Base-by-base conservation (phyloP, 2,797 vertebrate species). In the Enteromius argenteus region DNA sequence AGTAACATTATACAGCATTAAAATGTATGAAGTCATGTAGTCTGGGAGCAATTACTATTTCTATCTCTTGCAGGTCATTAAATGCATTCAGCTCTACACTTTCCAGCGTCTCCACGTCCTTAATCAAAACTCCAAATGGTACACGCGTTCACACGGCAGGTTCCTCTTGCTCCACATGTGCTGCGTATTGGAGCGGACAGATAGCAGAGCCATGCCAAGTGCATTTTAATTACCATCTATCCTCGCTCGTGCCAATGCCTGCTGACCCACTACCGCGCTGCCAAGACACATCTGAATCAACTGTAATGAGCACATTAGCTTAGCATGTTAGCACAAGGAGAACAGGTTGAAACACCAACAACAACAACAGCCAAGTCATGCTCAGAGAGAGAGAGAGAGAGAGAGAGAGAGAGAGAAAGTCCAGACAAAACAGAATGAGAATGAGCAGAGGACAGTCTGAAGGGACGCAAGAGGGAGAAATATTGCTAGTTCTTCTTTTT, bases 171-270 rank as follows among this genome's bases (percentile, higher is more conserved):
- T 77, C 67, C 66, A 62, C 56, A 69, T 79, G 80, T 80, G 64
- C 58, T 80, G 71, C 85, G 91, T 90, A 93, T 89, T 91, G 91
- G 90, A 90, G 89, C 87, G 88, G 90, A 89, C 91, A 93, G 91
- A 90, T 91, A 90, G 83, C 89, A 85, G 91, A 14, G 85, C 91
- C 87, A 87, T 89, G 90, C 91, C 90, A 92, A 90, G 90, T 92
- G 90, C 87, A 84, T 82, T 90, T 89, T 90, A 93, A 93, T 92
- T 92, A 91, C 89, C 89, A 92, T 87, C 90, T 73, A 89, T 81
- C 81, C 44, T 89, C 80, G 79, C 90, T 75, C 82, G 80, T 79
- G 85, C 89, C 88, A 89, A 89, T 86, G 89, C 69, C 71, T 68
- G 79, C 84, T 80, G 79, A 76, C 84, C 51, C 79, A 83, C 81